Evolutionary conservation across 23 tunicate genomes (phyloP), one percentile per base, ranked within the genome.

Genomic region (Styela clava): DNA sequence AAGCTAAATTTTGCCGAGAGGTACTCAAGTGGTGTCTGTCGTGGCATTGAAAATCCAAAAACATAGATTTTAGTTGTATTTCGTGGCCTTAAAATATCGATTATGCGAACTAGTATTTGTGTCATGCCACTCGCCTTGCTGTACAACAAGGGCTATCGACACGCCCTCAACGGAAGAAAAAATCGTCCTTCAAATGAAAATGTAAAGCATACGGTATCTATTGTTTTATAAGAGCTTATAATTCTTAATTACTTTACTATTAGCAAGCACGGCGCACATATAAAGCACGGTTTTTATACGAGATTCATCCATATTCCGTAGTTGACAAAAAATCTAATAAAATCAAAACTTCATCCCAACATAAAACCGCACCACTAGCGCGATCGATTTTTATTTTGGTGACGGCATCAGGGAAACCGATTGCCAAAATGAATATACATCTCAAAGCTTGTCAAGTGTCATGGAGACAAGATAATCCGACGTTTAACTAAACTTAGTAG

Each of bases 131-230:
- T 27, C 31, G 30, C 31, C 71, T 27, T 22, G 71, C 31, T 67
- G 16, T 25, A 67, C 21, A 29, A 25, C 31, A 67, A 67, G 71
- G 71, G 71, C 71, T 67, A 67, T 67, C 31, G 31, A 67, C 71
- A 67, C 71, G 0, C 71, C 71, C 71, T 67, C 22, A 67, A 12
- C 31, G 30, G 31, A 24, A 67, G 31, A 67, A 67, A 67, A 25
- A 67, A 12, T 44, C 56, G 56, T 24, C 24, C 71, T 67, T 24
- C 16, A 67, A 19, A 67, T 1, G 71, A 19, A 67, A 1, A 18
- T 18, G 56, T 44, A 44, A 44, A 44, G 12, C 24, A 25, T 67
- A 25, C 71, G 30, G 16, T 25, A 67, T 67, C 71, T 16, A 25
- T 67, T 27, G 31, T 25, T 25, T 29, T 25, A 67, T 67, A 24